Conservation (phyloP, 2,888 invertebrate species). For the Hydropsyche betteni region DNA sequence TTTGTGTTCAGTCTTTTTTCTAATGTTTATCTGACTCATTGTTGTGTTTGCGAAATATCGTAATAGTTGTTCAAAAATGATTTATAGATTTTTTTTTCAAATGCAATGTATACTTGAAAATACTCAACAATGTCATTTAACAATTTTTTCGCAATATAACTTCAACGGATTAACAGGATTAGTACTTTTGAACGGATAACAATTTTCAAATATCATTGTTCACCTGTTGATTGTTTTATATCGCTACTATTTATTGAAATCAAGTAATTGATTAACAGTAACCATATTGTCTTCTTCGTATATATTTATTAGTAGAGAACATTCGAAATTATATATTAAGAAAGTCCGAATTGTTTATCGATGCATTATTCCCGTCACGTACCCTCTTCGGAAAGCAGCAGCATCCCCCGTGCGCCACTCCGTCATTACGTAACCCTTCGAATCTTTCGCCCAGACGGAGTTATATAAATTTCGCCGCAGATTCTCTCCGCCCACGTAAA, state of each 20-base stretch:
- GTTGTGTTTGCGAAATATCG: too few relatives aligned
- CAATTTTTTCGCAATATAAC: too few relatives aligned
- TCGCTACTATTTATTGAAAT: too few relatives aligned
- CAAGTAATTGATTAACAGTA: too few relatives aligned
- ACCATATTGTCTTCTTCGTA: neutral
- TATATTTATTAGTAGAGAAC: neutral
- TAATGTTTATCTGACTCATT: neutral
- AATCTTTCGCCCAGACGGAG: neutral
- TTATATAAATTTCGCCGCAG: neutral
- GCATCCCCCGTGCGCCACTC: neutral
- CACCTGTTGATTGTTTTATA: too few relatives aligned
- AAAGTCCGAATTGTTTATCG: neutral
- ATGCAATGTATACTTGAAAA: neutral
- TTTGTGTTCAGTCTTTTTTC: too few relatives aligned
- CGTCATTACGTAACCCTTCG: neutral
- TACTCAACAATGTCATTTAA: too few relatives aligned
- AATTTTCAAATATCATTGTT: too few relatives aligned
- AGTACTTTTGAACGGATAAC: too few relatives aligned
- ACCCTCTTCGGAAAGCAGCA: neutral
- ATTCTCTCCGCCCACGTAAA: neutral
- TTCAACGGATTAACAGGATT: too few relatives aligned
- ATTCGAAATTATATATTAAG: too few relatives aligned
- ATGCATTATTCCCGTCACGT: slow-evolving; percentile 22
- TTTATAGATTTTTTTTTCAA: neutral
- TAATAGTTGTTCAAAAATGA: too few relatives aligned